Base-by-base conservation (phyloP, 2,888 invertebrate species). In the Cephus nigrinus region DNA sequence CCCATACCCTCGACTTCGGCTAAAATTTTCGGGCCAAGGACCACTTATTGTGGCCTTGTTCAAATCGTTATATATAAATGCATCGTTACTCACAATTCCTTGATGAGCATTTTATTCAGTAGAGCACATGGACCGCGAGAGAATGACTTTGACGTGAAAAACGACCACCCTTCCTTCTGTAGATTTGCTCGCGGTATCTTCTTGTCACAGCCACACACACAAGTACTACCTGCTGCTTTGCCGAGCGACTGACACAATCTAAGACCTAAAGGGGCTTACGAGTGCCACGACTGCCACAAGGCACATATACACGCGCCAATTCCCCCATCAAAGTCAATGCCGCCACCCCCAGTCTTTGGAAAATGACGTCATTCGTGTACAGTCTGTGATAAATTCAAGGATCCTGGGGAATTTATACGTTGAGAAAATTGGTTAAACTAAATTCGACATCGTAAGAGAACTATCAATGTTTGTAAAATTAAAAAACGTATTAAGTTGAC, bases 31-130 rank as follows among this genome's bases (percentile, higher is more conserved):
- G 35, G 73, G 31, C 34, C 75, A 72, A 68, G 78, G 69, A 71
- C 71, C 71, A 33, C 55, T 55, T 55, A 55, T 55, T 55, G 55
- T 55, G 55, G 55, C 55, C 55, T 55, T 55, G 55, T 23, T 23
- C 23, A 55, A 23, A 55, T 23, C 9, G 0, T 55, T 55, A 55
- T 55, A 55, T 55, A 55, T 9, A 2, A 55, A 55, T 55, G 23
- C 55, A 55, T 2, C 9, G 9, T 71, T 80, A 90, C 91, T 91
- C 82, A 91, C 91, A 85, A 91, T 89, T 91, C 91, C 81, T 90
- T 91, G 88, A 91, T 91, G 84, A 91, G 89, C 91, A 91, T 91
- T 84, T 90, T 88, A 86, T 79, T 84, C 82, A 82, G 84, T 81
- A 82, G 85, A 86, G 87, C 88, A 89, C 89, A 88, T 89, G 87